phyloP scores from a whole-genome alignment of 2,797 vertebrate genomes.

The Alauda arvensis region DNA sequence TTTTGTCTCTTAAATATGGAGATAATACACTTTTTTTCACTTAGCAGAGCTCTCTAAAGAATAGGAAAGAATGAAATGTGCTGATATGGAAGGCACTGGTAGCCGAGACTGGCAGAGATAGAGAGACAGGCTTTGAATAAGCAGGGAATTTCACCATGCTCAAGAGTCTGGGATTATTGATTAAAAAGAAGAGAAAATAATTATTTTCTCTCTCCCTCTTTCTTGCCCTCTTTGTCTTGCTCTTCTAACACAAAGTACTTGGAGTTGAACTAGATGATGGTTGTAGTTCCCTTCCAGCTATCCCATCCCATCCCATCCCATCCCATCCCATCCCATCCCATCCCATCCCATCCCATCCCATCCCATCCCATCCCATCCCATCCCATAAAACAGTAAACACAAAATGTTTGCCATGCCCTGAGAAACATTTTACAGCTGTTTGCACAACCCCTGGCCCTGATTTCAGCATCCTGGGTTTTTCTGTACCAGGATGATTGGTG shows the following conservation, averaged over 20 bases:
- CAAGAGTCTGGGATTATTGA: not conserved
- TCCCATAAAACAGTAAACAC: not conserved
- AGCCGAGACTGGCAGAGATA: not conserved
- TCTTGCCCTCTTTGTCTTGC: not conserved
- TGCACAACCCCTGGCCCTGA: not conserved
- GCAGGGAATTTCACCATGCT: not conserved
- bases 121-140: not conserved
- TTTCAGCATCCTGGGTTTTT: not conserved
- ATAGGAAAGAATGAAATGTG: not conserved
- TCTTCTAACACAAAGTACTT: not conserved
- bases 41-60: not conserved
- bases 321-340: not conserved
- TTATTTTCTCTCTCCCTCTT: not conserved
- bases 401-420: not conserved
- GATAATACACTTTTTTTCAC: not conserved
- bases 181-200: not conserved
- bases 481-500: not conserved
- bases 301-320: rapidly evolving
- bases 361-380: not conserved
- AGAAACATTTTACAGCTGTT: not conserved
- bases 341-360: not conserved
- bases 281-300: not conserved
- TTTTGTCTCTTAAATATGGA: not conserved
- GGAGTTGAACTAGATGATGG: not conserved
- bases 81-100: not conserved